These are phyloP conservation scores for Clostera curtula DNA, from an alignment of 2,888 invertebrate genomes.

Conservation along the genomic window DNA sequence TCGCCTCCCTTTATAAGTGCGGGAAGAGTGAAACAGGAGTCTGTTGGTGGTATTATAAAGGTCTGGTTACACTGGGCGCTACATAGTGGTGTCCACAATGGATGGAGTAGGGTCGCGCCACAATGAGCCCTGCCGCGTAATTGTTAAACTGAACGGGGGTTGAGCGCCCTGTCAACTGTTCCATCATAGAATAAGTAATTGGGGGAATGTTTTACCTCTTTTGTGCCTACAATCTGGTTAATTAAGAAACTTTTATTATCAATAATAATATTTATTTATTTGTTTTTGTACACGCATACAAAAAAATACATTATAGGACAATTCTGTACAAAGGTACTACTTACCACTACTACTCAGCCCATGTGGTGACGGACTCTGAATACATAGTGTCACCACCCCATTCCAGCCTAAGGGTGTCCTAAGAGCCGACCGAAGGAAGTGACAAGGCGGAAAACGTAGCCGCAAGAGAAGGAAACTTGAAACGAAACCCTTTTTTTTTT, in stretches of 20 bases:
- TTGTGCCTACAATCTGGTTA: constrained; percentile 23
- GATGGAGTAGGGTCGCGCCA: constrained; percentile 63
- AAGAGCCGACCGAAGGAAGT: no score
- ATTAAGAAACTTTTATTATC: constrained; percentile 17
- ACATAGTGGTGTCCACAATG: constrained; percentile 63
- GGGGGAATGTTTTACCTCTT: constrained; percentile 24
- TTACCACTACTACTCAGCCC: no score
- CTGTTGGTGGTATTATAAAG: constrained; percentile 23
- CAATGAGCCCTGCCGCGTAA: constrained; percentile 69
- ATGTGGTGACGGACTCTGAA: no score
- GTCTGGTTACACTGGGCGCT: constrained; percentile 33
- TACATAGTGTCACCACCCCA: no score
- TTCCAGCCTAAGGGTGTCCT: no score
- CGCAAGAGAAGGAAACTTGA: no score
- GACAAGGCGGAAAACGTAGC: no score
- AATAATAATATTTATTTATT: no score
- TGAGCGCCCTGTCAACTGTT: constrained; percentile 69
- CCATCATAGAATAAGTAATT: constrained; percentile 52
- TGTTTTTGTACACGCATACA: no score
- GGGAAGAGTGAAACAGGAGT: constrained; percentile 18
- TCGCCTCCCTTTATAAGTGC: constrained; percentile 18
- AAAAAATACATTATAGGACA: no score
- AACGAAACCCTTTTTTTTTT: no score
- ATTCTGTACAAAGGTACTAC: no score
- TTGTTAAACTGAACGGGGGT: constrained; percentile 72